Evolutionary conservation across 2,113 vertebrate genomes (phyloP), one percentile per base, ranked within the genome.

Genomic region (Melanotaenia duboulayi): DNA sequence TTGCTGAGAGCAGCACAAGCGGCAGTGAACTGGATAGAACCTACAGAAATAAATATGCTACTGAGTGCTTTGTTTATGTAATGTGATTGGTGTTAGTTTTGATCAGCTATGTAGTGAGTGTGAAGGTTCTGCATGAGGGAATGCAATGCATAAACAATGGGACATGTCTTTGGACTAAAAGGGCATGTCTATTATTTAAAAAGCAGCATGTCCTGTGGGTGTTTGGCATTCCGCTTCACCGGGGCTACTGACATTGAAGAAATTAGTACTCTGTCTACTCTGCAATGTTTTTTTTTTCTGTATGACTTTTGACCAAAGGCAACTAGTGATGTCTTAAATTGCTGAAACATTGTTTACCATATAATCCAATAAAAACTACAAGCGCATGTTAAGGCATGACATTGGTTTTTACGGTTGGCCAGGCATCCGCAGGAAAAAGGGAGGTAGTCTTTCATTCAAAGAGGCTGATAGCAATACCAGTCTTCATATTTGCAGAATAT

Each of bases 111-210:
- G 50, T 23, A 20, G 42, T 0, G 3, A 51, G 22, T 1, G 4
- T 7, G 17, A 39, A 14, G 56, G 58, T 76, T 66, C 14, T 61
- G 64, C 39, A 49, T 65, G 22, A 61, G 24, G 22, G 13, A 55
- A 35, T 8, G 14, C 59, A 57, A 56, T 56, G 50, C 23, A 73
- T 73, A 48, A 65, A 69, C 28, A 65, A 57, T 65, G 32, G 42
- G 19, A 14, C 55, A 35, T 32, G 23, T 69, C 62, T 65, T 59
- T 70, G 48, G 20, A 69, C 54, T 61, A 39, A 72, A 63, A 71
- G 52, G 51, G 23, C 63, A 65, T 22, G 58, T 70, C 46, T 65
- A 37, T 78, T 65, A 82, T 78, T 74, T 65, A 56, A 68, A 67
- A 73, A 55, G 11, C 25, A 66, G 44, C 67, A 40, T 62, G 19